Percentiles rank a stretch among this genome's conserved stretches.
Conservation (phyloP, 2,113 vertebrate species). For the Sander vitreus region DNA sequence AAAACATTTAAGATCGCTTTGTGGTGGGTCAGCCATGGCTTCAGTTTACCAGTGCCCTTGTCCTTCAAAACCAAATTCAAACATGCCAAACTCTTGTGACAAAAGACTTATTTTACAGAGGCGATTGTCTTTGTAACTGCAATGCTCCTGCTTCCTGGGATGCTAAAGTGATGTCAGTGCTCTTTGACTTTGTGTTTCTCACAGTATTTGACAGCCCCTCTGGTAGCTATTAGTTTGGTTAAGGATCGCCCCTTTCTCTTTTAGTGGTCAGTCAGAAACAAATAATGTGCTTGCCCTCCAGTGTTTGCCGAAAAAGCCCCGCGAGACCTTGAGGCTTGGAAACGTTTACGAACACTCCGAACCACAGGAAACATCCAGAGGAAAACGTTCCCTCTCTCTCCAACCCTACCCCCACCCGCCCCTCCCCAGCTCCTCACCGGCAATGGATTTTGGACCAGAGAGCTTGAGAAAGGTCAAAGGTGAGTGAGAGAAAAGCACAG, state of each 20-base stretch:
- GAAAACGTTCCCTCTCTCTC: constrained; percentile 52
- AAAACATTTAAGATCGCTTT: constrained; percentile 61
- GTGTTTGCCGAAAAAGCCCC: constrained; percentile 56
- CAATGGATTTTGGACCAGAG: constrained; percentile 65
- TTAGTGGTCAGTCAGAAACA: constrained; percentile 71
- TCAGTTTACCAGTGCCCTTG: constrained; percentile 39
- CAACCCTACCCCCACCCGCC: background rate
- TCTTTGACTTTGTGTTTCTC: constrained; percentile 53
- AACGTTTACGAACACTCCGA: constrained; percentile 71
- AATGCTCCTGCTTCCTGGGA: constrained; percentile 23
- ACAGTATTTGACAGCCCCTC: constrained; percentile 56
- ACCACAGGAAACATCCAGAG: constrained; percentile 76
- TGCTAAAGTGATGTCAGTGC: constrained; percentile 43
- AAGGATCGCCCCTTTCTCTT: constrained; percentile 53
- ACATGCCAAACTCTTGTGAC: constrained; percentile 15
- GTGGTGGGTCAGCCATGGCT: constrained; percentile 43
- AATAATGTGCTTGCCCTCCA: constrained; percentile 69
- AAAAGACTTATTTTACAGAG: constrained; percentile 33
- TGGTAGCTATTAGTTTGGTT: constrained; percentile 69
- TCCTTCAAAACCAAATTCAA: constrained; percentile 49
- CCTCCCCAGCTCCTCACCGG: constrained; percentile 40
- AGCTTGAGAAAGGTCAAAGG: constrained; percentile 82
- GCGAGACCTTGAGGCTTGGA: constrained; percentile 75
- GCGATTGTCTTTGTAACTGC: constrained; percentile 15
- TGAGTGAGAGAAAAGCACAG: constrained; percentile 77